Evolutionary conservation across 2,113 vertebrate genomes (phyloP), one percentile per base, ranked within the genome.

Genomic region (Thalassarche chlororhynchos): DNA sequence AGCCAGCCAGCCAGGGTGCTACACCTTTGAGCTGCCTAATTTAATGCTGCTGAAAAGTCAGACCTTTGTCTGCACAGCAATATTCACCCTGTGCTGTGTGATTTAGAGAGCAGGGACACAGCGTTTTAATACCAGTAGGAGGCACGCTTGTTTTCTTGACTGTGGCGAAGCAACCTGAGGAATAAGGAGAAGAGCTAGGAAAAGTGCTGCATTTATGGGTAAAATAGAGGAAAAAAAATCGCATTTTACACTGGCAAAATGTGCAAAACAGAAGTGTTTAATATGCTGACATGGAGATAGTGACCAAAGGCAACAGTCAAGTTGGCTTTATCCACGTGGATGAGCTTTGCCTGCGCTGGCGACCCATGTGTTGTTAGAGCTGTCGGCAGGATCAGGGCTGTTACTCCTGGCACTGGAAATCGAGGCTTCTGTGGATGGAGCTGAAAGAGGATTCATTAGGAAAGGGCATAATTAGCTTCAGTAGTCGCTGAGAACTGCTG

Each of bases 141-240:
- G 18, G 51, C 82, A 54, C 0, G 0, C 32, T 87, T 0, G 0
- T 18, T 61, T 58, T 36, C n/a, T n/a, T 12, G 42, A 12, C 21
- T 14, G 57, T 13, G 32, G 9, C 2, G 12, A 58, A 80, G 65
- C 36, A 49, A 61, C 26, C 36, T 21, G 42, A 47, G 75, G 58
- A n/a, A 28, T 42, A 61, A 64, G 9, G 46, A 36, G 84, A 72
- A 8, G 12, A 55, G 57, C 10, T 5, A 21, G 80, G 29, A 36
- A 24, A 81, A 70, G 31, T 34, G 82, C 34, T 74, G 70, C 14
- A 8, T 42, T 78, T 38, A 21, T 5, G 13, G n/a, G 32, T 75
- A 25, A 65, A 86, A 77, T 1, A 19, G 24, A 9, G 0, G 6
- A 0, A 2, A 6, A 3, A 26, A 4, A n/a, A 31, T 21, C 12